Base-by-base conservation (phyloP, 2,888 invertebrate genomes). In the Drosophila subsilvestris region DNA sequence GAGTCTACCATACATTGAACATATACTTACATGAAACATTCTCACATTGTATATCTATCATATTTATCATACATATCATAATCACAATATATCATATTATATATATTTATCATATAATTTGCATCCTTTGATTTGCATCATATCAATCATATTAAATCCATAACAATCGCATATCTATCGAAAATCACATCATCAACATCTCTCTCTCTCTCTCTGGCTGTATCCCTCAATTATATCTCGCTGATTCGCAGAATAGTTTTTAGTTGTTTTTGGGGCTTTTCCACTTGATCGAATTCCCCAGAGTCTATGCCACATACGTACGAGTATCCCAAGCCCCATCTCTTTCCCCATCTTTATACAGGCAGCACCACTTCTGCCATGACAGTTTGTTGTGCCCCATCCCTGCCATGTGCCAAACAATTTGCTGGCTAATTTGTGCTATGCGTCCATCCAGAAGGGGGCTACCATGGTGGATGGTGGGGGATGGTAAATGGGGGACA, bases 391-490 rank as follows among this genome's bases (percentile, higher is more conserved):
- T 72, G 73, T 53, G 32, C 47, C 10, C 56, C 66, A 22, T 22
- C 22, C 4, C 25, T 65, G 73, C 79, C 65, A 86, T 80, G 81
- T 74, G 84, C 83, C 80, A 83, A 88, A 83, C 86, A 88, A 88
- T 88, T 82, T 86, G 69, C 68, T 63, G 86, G 82, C 80, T 82
- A 82, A 82, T 82, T 82, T 82, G 82, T 83, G 86, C 78, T 60
- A 57, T 82, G 83, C 68, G 86, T 67, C 68, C 48, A 54, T 47
- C 62, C 48, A 17, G 4, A 42, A 42, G 55, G 63, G 55, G 32
- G 10, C 10, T 10, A 10, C 5, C 32, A 12, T 5, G 12, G 32
- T 5, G 12, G 32, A 18, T 25, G 25, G 6, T 7, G 8, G 32
- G 17, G n/a, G 14, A 25, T 37, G 58, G 50, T 54, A 67, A 56